These are phyloP conservation scores for Euleptes europaea DNA, from an alignment of 2,113 vertebrate species.

Conservation along the genomic window DNA sequence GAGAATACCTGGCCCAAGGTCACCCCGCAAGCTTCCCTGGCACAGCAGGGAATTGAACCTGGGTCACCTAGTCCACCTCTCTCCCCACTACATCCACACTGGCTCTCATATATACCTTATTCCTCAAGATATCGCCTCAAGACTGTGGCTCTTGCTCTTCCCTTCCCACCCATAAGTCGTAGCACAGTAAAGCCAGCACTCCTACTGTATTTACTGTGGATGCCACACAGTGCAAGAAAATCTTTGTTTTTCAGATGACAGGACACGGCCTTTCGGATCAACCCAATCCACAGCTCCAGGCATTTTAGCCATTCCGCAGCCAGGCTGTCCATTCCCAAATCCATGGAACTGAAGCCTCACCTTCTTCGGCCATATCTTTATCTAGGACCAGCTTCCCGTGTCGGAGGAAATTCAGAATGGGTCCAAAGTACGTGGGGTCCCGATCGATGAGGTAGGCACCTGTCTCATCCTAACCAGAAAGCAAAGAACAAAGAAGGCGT, in stretches of 20 bases:
- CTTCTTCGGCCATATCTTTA: constrained; percentile 97
- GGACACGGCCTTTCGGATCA: background rate
- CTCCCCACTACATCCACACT: too few species aligned
- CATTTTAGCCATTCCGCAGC: background rate
- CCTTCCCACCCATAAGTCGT: background rate
- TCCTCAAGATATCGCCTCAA: background rate
- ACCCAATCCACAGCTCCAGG: background rate
- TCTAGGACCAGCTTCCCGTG: constrained; percentile 97
- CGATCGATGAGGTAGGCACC: constrained; percentile 98
- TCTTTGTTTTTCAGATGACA: background rate
- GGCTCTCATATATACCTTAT: background rate
- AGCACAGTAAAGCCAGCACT: background rate
- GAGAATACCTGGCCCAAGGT: too few species aligned
- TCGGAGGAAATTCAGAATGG: constrained; percentile 95
- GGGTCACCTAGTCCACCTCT: too few species aligned
- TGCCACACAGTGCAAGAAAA: background rate
- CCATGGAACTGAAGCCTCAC: constrained; percentile 71
- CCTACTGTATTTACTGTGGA: background rate
- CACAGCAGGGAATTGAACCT: too few species aligned
- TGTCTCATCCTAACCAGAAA: constrained; percentile 87
- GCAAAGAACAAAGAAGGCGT: background rate
- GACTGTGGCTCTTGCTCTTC: background rate
- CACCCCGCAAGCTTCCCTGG: too few species aligned
- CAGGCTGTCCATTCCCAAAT: background rate
- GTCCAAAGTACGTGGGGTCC: constrained; percentile 98